Evolutionary conservation across 2,797 vertebrate genomes (phyloP).

Genomic region (Semotilus atromaculatus): DNA sequence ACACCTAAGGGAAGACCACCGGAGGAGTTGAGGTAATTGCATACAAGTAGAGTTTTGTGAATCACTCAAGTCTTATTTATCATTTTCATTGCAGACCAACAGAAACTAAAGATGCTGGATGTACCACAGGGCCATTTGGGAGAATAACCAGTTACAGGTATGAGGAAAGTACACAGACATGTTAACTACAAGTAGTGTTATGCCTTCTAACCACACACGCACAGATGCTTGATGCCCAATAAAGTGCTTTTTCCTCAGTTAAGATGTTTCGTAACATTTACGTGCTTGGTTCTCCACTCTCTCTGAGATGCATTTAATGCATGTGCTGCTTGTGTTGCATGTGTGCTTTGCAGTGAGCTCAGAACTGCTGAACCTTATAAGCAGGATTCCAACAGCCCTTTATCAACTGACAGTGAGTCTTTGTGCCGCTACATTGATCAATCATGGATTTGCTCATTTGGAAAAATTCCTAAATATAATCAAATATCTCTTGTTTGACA

Average conservation of each 20-base stretch:
- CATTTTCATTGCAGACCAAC: constrained; percentile 35
- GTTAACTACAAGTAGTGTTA: neutral
- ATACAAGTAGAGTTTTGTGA: neutral
- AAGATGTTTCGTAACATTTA: constrained; percentile 13
- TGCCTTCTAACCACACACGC: neutral
- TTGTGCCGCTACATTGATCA: constrained; percentile 2
- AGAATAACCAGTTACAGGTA: constrained; percentile 27
- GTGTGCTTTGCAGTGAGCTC: constrained; percentile 72
- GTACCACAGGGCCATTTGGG: neutral
- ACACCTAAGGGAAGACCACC: neutral
- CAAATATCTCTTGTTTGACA: constrained; percentile 49
- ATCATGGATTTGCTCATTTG: neutral
- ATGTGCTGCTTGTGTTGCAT: constrained; percentile 57
- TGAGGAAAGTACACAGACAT: neutral
- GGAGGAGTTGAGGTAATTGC: neutral
- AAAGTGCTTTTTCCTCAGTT: neutral
- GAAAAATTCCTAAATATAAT: neutral
- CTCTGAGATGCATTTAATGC: constrained; percentile 18
- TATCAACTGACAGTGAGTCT: constrained; percentile 75
- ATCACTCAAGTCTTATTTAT: neutral
- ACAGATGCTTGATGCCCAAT: constrained; percentile 3
- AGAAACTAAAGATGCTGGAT: neutral
- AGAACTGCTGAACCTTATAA: constrained; percentile 64
- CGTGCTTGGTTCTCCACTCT: neutral
- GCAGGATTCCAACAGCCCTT: constrained; percentile 50